A percentile compares a stretch with the other conserved stretches of the same genome.
These are phyloP conservation scores for Xiphophorus birchmanni DNA, from an alignment of 2,797 vertebrate species.

Conservation along the genomic window DNA sequence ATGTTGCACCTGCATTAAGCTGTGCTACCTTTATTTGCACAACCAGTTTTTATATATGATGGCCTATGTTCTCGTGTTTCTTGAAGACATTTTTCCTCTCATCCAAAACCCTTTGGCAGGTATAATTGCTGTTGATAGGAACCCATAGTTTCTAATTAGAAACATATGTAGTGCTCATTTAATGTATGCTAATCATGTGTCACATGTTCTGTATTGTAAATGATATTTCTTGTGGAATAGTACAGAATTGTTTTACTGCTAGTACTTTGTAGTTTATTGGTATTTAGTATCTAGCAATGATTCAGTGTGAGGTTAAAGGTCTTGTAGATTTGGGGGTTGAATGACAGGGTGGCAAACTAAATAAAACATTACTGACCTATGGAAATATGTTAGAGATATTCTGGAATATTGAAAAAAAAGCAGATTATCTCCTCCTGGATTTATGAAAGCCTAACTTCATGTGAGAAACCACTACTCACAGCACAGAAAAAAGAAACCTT, in stretches of 20 bases:
- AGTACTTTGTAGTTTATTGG: not conserved
- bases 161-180: not conserved
- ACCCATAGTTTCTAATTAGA: not conserved
- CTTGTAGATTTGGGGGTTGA: not conserved
- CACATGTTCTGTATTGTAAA: not conserved
- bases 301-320: not conserved
- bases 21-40: not conserved
- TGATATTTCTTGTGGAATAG: not conserved
- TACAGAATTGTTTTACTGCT: not conserved
- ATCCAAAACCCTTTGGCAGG: not conserved
- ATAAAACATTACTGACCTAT: not conserved
- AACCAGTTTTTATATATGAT: not conserved
- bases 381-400: not conserved
- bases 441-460: not conserved
- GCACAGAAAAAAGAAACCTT: not conserved
- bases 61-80: not conserved
- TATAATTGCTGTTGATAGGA: not conserved
- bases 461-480: not conserved
- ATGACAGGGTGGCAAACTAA: not conserved
- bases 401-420: not conserved
- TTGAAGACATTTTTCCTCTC: not conserved
- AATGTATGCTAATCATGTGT: slow-evolving; percentile 6
- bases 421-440: not conserved
- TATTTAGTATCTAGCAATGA: not conserved
- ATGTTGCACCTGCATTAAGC: not conserved